A percentile compares a stretch with the other conserved stretches of the same genome.
phyloP scores from a whole-genome alignment of 2,797 vertebrate species.

The Threskiornis aethiopicus region DNA sequence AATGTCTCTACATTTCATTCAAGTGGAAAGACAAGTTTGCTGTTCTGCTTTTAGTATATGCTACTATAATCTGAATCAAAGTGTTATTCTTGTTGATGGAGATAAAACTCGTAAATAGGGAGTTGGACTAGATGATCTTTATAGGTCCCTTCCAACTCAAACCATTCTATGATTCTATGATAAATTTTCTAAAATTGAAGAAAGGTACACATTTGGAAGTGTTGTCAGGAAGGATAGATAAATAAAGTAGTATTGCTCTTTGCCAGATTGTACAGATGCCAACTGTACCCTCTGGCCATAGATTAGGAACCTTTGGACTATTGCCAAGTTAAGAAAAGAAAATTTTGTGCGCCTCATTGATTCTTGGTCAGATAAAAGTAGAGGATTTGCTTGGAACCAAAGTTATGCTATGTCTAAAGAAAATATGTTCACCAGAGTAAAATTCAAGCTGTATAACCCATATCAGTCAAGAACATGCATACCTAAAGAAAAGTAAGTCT shows the following conservation, averaged over 20 bases:
- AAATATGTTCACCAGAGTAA: slow-evolving; percentile 1
- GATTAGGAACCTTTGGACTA: slow-evolving; percentile 3
- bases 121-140: background rate
- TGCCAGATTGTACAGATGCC: background rate
- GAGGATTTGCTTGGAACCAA: slow-evolving; percentile 17
- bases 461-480: slow-evolving; percentile 32
- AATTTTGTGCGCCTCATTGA: background rate
- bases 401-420: slow-evolving; percentile 12
- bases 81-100: background rate
- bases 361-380: slow-evolving; percentile 18
- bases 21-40: background rate
- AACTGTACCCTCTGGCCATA: background rate
- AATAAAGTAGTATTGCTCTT: slow-evolving; percentile 29
- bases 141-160: background rate
- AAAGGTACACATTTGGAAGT: background rate
- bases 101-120: background rate
- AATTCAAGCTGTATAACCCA: background rate
- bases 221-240: slow-evolving; percentile 6
- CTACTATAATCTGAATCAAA: background rate
- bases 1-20: background rate
- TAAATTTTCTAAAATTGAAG: background rate
- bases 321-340: slow-evolving; percentile 10
- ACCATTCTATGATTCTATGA: background rate
- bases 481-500: slow-evolving; percentile 31
- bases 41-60: background rate